Evolutionary conservation across 2,113 vertebrate species (phyloP), one percentile per base, ranked within the genome.

Genomic region (Verasper variegatus): DNA sequence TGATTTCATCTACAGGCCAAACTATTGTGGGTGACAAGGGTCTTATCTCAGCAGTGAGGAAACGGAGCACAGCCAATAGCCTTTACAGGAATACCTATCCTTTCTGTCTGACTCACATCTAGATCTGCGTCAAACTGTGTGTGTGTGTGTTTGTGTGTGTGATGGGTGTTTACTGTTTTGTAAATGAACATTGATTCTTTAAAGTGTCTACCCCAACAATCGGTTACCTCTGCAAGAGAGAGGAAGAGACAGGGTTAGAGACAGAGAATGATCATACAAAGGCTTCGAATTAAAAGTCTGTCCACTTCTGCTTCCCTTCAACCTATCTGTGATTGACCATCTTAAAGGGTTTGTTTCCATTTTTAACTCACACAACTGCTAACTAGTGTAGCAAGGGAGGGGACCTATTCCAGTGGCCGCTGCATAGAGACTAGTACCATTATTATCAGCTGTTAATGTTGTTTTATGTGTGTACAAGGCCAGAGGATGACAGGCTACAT

Each of bases 181-280:
- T 79, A 90, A 87, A 91, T 87, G 76, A 89, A 73, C 82, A 91
- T 82, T 64, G 84, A 89, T 90, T 74, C 40, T 55, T 71, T 68
- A 5, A 85, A 76, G 66, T 74, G 69, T 87, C 84, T 74, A n/a
- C 63, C 67, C 21, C 56, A 71, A 75, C 86, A 84, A 81, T 85
- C 84, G 58, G 40, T 54, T 20, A 75, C 27, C 49, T 69, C 31
- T 23, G 60, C 1, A 13, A 65, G 42, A 5, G 2, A 49, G 17
- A 76, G 5, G 15, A 4, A 71, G 61, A 62, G 37, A 45, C 2
- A 51, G 51, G 55, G 45, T 24, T n/a, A 57, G 17, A 65, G 68
- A 67, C 57, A 72, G 69, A 51, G 47, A 63, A 6, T 5, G 66
- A 65, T 21, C 0, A 18, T 9, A 64, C 51, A 52, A 51, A 63